Evolutionary conservation across 2,113 vertebrate genomes (phyloP), one percentile per base, ranked within the genome.

Genomic region (Notechis scutatus): DNA sequence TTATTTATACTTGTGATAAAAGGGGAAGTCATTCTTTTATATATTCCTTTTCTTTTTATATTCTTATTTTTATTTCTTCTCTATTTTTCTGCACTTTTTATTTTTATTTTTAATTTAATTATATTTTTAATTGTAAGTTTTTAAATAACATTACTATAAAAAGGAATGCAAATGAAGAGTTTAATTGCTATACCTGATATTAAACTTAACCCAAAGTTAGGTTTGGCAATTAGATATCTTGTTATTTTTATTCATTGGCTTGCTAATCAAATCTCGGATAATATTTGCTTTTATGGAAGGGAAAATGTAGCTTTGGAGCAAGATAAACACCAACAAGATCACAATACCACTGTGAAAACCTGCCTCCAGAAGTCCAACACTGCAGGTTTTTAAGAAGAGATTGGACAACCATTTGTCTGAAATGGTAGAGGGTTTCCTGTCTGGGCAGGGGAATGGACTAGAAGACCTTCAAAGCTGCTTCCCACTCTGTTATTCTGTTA

Each of bases 281-380:
- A 89, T 85, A 3, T 95, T 90, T 93, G 88, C 88, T 91, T 88
- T 24, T 54, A 92, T 24, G 52, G 64, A 88, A 69, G 15, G 89
- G 87, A 94, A 92, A 50, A 89, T 93, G 52, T 26, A 90, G 20
- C 45, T 94, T 87, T 21, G 81, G 88, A 95, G 94, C 92, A 52
- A 95, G 87, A 93, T 69, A 95, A 95, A 96, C 91, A 96, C 91
- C 56, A 92, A 81, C 74, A 88, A 95, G 85, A 94, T 87, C 3
- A 81, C 15, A 69, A 87, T 87, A 93, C 90, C 12, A 45, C 47
- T 29, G 2, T 21, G 92, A 93, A 94, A 95, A 90, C 59, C 86
- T 92, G 93, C 85, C 61, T 55, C 29, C 85, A 89, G 89, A 92
- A 88, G 4, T 69, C 59, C 59, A 61, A 61, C 26, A 11, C 26